These are phyloP conservation scores for Eustalomyia histrio DNA, from an alignment of 2,888 invertebrate genomes.

Conservation along the genomic window DNA sequence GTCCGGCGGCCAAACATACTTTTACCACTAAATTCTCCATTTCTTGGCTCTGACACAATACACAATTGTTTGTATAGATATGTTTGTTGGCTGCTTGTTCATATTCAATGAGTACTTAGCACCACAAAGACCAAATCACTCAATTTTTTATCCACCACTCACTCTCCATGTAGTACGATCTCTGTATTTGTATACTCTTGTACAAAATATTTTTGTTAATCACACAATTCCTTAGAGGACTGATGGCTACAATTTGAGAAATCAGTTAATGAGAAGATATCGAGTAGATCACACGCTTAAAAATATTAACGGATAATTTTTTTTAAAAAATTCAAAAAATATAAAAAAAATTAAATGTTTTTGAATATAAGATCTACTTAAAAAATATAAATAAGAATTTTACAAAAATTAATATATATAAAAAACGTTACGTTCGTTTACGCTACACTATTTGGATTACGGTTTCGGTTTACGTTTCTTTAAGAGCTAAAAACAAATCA, in stretches of 20 bases:
- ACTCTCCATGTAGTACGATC: constrained; percentile 5
- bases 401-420: constrained; percentile 48
- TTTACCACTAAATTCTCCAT: constrained; percentile 41
- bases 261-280: constrained; percentile 79
- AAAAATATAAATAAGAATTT: constrained; percentile 41
- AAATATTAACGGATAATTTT: constrained; percentile 48
- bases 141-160: constrained; percentile 56
- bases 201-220: constrained; percentile 48
- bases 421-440: constrained; percentile 66
- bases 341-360: constrained; percentile 29
- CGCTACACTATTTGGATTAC: constrained; percentile 75
- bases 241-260: constrained; percentile 65
- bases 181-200: constrained; percentile 43
- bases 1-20: constrained; percentile 41
- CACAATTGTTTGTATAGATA: constrained; percentile 9
- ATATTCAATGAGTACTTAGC: constrained; percentile 74
- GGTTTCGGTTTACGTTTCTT: constrained; percentile 70
- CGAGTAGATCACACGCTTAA: constrained; percentile 74
- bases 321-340: constrained; percentile 24
- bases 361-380: constrained; percentile 60
- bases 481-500: constrained; percentile 34
- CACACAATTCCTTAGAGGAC: constrained; percentile 62
- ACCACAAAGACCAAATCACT: constrained; percentile 47
- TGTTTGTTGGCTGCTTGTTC: constrained; percentile 58
- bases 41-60: constrained; percentile 16